Evolutionary conservation across 2,113 vertebrate genomes (phyloP), one percentile per base, ranked within the genome.

Genomic region (Etheostoma spectabile): DNA sequence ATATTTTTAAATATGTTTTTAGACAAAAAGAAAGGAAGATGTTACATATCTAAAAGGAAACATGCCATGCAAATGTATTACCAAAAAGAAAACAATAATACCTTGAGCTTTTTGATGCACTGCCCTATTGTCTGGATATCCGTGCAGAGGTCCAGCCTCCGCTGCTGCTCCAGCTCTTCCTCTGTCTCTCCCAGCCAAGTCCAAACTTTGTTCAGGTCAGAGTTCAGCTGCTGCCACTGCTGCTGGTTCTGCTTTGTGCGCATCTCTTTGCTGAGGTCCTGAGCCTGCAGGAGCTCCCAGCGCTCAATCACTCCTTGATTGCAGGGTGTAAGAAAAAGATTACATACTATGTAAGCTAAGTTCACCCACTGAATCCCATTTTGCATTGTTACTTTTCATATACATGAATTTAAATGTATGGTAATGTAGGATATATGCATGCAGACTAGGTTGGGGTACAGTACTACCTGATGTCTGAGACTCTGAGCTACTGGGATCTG

Each of bases 271-370:
- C 95, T 97, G 75, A 97, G 94, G 27, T 97, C 97, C 92, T 99
- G 97, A 46, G 98, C 98, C 93, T 99, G 97, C 66, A 98, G 95
- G 83, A 99, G 95, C 91, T 99, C 97, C 99, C 98, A 99, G 62
- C 98, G 96, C 86, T 99, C 98, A 64, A 99, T 99, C 91, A 99
- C 98, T 72, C 98, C 97, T 99, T 84, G 27, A 62, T 22, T 80
- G 21, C 11, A 62, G 14, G 2, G 18, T 6, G 35, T 5, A 8
- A 52, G 60, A 27, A 4, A 42, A 16, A 74, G 24, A 35, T 19
- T 3, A 52, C 38, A 6, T 10, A 55, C 6, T 12, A 21, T 45
- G 8, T 24, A 21, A 59, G 18, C 5, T 68, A 6, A 61, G 30
- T 46, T 42, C 2, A 22, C n/a, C 8, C 12, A 35, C 5, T 65